Base-by-base conservation (phyloP, 2,888 invertebrate species). In the Vandiemenella viatica region DNA sequence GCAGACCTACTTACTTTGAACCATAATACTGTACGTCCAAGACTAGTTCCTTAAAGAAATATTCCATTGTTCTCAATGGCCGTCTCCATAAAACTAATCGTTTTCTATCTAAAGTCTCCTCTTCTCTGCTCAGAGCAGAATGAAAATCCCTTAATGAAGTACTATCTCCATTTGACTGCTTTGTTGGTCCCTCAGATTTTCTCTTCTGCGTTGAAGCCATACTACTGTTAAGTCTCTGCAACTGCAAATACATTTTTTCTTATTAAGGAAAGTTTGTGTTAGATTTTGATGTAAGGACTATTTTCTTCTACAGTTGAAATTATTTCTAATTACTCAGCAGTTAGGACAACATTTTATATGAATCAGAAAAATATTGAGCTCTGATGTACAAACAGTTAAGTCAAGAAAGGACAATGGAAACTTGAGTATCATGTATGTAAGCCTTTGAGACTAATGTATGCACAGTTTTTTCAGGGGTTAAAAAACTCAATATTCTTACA, bases 21-120 rank as follows among this genome's bases (percentile, higher is more conserved):
- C 72, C 71, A 63, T 74, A 74, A 45, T 70, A 72, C 56, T 69
- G 72, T 59, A 76, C 66, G 59, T 85, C 70, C 61, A 77, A 72
- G 51, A 75, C 67, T 55, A 82, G 68, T 72, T 92, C 90, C 61
- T 76, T 74, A 60, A 75, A 66, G 69, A 84, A 88, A 69, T 86
- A 91, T 63, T 84, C 80, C 51, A 86, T 61, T 2, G 90, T 90
- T 60, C 73, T 75, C 53, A 89, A 58, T 7, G 92, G 91, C 59
- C 77, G 75, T 61, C 81, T 76, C 88, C 89, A 89, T 55, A 92
- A 67, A 54, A 90, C 87, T 55, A 88, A 62, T 55, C 68, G 60
- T 67, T 78, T 66, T 59, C 78, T 66, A 66, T 84, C 82, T 63
- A 75, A 62, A 60, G 66, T 67, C 54, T 74, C 73, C 52, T 65